Percentiles rank a stretch among this genome's conserved stretches.
Conservation (phyloP, 2,888 invertebrate species). For the Trypoxylon attenuatum region DNA sequence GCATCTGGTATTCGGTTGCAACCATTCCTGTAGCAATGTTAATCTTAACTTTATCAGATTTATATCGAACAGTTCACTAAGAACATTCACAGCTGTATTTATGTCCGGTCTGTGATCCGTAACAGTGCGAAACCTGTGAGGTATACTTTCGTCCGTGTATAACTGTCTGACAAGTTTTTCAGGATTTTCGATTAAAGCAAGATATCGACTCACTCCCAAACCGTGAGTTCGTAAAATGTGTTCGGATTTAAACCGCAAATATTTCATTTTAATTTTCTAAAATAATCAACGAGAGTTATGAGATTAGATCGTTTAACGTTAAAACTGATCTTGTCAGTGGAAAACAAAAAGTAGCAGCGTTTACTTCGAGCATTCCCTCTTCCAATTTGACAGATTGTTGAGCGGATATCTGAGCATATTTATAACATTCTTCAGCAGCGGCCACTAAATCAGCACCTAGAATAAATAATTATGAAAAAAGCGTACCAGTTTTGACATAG, state of each 20-base stretch:
- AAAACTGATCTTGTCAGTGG: no score
- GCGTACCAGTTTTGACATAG: not conserved
- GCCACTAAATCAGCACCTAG: constrained; percentile 76
- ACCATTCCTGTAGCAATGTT: constrained; percentile 72
- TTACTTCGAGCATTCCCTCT: constrained; percentile 45
- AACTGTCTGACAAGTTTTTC: constrained; percentile 73
- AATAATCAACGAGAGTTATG: constrained; percentile 13
- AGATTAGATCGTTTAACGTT: no score
- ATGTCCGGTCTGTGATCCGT: constrained; percentile 73
- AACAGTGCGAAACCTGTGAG: constrained; percentile 67
- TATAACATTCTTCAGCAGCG: constrained; percentile 75
- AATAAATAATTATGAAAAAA: constrained; percentile 6
- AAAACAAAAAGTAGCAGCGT: not conserved
- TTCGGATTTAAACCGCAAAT: constrained; percentile 73
- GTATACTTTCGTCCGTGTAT: constrained; percentile 75
- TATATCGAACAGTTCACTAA: constrained; percentile 73
- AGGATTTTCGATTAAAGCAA: constrained; percentile 72
- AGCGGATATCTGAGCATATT: constrained; percentile 68
- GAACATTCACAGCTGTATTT: constrained; percentile 74
- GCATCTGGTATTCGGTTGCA: constrained; percentile 59
- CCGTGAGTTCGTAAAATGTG: constrained; percentile 75
- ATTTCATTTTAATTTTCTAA: constrained; percentile 75
- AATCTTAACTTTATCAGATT: constrained; percentile 70
- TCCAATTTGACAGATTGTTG: constrained; percentile 32
- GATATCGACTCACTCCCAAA: constrained; percentile 73